Base-by-base conservation (phyloP, 2,797 vertebrate species). In the Malacoctenus gilli region DNA sequence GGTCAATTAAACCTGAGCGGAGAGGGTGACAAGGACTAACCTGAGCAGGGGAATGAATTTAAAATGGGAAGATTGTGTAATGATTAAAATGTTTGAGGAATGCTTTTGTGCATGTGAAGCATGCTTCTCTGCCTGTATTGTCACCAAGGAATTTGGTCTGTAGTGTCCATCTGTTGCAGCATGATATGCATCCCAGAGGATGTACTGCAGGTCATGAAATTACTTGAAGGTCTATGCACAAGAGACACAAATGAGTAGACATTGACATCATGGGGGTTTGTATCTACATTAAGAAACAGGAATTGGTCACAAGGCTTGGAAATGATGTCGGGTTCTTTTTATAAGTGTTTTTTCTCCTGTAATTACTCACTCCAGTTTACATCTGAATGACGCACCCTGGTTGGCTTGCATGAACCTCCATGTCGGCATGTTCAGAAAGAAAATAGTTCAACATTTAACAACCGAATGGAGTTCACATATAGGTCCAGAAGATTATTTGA, bases 1-100 rank as follows among this genome's bases (percentile, higher is more conserved):
- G 75, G 73, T 74, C 79, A 83, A 82, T 88, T 82, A 83, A 84
- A 85, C 59, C 69, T 66, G 51, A 69, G 55, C 28, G 39, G 57
- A 72, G 48, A 46, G 46, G 53, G 53, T n/a, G 68, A 61, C 51
- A 39, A 23, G 59, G 49, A 43, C 44, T 56, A 70, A 74, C 35
- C 16, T 38, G 11, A 77, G 66, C 66, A 11, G 38, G 28, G 50
- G 55, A 43, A 64, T 36, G 51, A 18, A 15, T 48, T 68, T 76
- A 8, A 23, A 52, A 53, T 43, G 14, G 5, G 16, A 38, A 36
- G 36, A n/a, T n/a, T 44, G 53, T 68, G 48, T 18, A 30, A n/a
- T 18, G 55, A 28, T 42, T 13, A 58, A 70, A 68, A 56, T 0
- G 69, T 74, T 37, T 69, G 38, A 18, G n/a, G 15, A 42, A 8